phyloP scores from a whole-genome alignment of 2,113 vertebrate genomes.

The Pygathrix nemaeus region DNA sequence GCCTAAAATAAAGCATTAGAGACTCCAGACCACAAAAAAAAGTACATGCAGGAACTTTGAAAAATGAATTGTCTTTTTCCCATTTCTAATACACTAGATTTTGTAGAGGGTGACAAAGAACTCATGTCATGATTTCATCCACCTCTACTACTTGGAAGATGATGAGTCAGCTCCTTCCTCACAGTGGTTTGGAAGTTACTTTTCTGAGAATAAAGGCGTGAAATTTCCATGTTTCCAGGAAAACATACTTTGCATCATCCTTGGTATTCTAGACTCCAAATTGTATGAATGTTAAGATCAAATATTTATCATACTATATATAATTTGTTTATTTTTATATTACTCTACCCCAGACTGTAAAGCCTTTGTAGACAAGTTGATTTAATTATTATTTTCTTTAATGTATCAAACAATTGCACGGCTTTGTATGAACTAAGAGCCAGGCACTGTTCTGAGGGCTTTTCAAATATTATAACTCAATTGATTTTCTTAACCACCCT shows the following conservation, averaged over 20 bases:
- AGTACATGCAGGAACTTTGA: constrained; percentile 12
- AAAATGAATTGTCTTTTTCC: constrained; percentile 44
- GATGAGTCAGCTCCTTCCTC: constrained; percentile 13
- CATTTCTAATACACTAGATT: not conserved
- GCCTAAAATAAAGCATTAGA: constrained; percentile 36
- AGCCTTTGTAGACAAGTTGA: not conserved
- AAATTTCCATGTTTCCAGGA: not conserved
- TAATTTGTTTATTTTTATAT: not conserved
- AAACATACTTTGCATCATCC: not conserved
- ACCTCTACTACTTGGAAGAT: not conserved
- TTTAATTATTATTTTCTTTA: not conserved
- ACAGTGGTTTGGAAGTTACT: not conserved
- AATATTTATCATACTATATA: not conserved
- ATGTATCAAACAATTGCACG: not conserved
- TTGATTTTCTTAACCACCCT: not conserved
- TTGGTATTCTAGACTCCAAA: not conserved
- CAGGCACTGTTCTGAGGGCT: not conserved
- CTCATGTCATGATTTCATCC: not conserved
- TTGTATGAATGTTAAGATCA: not conserved
- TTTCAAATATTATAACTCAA: not conserved
- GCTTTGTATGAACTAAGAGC: not conserved
- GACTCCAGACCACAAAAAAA: not conserved
- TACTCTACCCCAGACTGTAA: not conserved
- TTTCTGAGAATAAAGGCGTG: not conserved
- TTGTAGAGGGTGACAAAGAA: constrained; percentile 46